Evolutionary conservation across 2,888 invertebrate genomes (phyloP).

Genomic region (Julus scandinavius): DNA sequence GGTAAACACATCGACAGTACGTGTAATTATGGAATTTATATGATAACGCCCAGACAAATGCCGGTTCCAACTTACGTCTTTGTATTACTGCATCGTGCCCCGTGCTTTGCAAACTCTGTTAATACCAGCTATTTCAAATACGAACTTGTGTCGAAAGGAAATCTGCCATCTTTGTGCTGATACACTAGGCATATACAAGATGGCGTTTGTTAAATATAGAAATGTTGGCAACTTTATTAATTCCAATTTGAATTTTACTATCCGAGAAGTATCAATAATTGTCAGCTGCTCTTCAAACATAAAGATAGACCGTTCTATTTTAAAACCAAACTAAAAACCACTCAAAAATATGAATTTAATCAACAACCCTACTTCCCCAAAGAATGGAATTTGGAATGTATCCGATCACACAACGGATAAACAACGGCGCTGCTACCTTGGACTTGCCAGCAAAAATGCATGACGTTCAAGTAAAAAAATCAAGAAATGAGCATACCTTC

Average conservation of each 20-base stretch:
- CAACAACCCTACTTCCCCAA: background rate
- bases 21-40: background rate
- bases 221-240: background rate
- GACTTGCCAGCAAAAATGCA: background rate
- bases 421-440: background rate
- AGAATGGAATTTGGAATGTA: background rate
- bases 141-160: background rate
- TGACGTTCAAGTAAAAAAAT: too few species aligned
- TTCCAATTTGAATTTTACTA: background rate
- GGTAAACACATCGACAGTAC: background rate
- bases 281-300: background rate
- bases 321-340: too few species aligned
- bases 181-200: background rate
- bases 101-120: background rate
- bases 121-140: background rate
- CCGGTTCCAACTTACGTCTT: background rate
- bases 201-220: background rate
- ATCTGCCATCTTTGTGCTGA: constrained; percentile 19
- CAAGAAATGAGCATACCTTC: too few species aligned
- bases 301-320: background rate
- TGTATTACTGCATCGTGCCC: background rate
- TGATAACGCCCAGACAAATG: background rate
- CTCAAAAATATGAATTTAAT: background rate
- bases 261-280: background rate
- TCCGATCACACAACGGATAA: background rate